Evolutionary conservation across 2,797 vertebrate species (phyloP).

Genomic region (Enteromius afrohamiltoni): DNA sequence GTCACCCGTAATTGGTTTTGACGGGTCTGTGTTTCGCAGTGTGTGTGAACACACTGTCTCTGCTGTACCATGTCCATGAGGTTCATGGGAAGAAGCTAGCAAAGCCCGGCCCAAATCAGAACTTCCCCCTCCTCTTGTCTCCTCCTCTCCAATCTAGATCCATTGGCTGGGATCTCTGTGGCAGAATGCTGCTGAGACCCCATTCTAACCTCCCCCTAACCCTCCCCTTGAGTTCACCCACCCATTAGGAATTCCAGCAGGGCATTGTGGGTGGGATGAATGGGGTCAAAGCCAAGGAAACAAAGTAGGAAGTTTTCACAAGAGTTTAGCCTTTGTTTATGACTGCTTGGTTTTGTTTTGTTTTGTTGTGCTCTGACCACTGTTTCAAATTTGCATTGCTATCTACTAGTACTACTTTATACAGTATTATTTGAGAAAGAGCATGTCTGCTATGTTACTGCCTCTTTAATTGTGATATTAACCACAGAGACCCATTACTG

Average conservation of each 20-base stretch:
- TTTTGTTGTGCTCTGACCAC: slow-evolving; percentile 48
- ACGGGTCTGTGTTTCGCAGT: slow-evolving; percentile 69
- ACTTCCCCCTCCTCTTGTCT: slow-evolving; percentile 41
- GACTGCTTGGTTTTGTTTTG: slow-evolving; percentile 16
- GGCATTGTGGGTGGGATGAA: slow-evolving; percentile 77
- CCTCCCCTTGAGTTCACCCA: slow-evolving; percentile 49
- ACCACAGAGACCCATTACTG: background rate
- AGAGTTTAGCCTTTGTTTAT: slow-evolving; percentile 66
- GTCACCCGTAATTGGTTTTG: slow-evolving; percentile 78
- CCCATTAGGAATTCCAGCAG: slow-evolving; percentile 72
- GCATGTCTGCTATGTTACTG: background rate
- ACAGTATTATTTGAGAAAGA: background rate
- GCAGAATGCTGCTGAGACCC: slow-evolving; percentile 72
- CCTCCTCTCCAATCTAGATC: slow-evolving; percentile 56
- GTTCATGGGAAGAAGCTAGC: slow-evolving; percentile 74
- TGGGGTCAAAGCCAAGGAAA: slow-evolving; percentile 77
- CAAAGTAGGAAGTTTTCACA: slow-evolving; percentile 80
- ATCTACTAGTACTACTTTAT: background rate
- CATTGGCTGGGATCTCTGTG: slow-evolving; percentile 63
- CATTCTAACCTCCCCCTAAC: slow-evolving; percentile 5
- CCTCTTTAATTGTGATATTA: background rate
- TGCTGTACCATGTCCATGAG: slow-evolving; percentile 64
- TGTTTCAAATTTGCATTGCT: background rate
- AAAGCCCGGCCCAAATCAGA: slow-evolving; percentile 56
- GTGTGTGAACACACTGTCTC: slow-evolving; percentile 69